Evolutionary conservation across 2,113 vertebrate genomes (phyloP).

Genomic region (Mesembrinibis cayennensis): DNA sequence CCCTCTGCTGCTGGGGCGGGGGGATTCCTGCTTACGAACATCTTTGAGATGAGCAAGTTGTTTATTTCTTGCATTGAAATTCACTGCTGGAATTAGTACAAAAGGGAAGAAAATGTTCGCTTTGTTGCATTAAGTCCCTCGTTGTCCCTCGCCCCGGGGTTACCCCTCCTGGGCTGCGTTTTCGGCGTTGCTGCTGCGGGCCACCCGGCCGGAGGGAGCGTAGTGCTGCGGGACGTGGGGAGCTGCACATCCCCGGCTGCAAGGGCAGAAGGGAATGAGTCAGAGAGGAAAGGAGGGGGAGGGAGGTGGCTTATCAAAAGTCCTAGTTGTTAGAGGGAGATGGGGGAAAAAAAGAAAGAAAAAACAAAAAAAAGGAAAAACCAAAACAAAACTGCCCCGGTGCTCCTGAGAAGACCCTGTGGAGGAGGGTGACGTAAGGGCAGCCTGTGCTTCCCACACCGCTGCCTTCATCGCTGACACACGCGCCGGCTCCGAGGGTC

Average conservation of each 20-base stretch:
- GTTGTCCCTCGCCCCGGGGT: not conserved
- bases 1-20: rapidly evolving
- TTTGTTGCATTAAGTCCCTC: not conserved
- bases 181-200: not conserved
- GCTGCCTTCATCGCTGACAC: not conserved
- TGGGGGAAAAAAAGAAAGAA: rapidly evolving
- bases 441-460: not conserved
- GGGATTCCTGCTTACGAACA: not conserved
- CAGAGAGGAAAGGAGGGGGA: not conserved
- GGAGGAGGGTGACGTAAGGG: not conserved
- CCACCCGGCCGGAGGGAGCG: rapidly evolving
- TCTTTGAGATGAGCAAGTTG: not conserved
- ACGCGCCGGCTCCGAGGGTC: rapidly evolving
- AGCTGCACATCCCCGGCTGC: not conserved
- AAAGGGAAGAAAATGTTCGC: not conserved
- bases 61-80: not conserved
- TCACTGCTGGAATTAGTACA: not conserved
- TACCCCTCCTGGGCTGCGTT: not conserved
- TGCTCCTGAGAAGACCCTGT: rapidly evolving
- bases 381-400: rapidly evolving
- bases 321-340: not conserved
- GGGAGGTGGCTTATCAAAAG: not conserved
- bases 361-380: not conserved
- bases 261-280: not conserved
- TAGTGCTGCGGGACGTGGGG: not conserved